Base-by-base conservation (phyloP, 2,113 vertebrate species). In the Raphicerus campestris region DNA sequence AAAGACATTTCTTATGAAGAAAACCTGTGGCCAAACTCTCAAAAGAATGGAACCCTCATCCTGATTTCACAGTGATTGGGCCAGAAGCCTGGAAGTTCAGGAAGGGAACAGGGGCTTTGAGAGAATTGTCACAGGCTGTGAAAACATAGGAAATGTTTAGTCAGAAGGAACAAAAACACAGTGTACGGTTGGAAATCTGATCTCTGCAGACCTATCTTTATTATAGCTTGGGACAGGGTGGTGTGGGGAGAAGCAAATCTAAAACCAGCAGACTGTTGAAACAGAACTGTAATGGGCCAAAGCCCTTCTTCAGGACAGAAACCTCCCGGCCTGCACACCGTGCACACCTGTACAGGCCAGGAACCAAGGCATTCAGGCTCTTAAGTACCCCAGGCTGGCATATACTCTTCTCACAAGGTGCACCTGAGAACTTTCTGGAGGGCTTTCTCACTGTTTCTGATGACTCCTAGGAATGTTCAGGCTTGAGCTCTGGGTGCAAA, bases 111-210 rank as follows among this genome's bases (percentile, higher is more conserved):
- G n/a, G 45, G 82, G 45, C 84, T 47, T 77, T 30, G 51, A 45
- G 3, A 17, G 39, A 61, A 24, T 45, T 47, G 42, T 92, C 93
- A n/a, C 28, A 22, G 92, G 80, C 90, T 22, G 53, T 26, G 84
- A 42, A 95, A 94, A 49, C 17, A 56, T 20, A 63, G 89, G 95
- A 73, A 78, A 32, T 63, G 61, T 87, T 96, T 49, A 85, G 24
- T 90, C 96, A 82, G 58, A 70, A 87, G 96, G 93, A 96, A 94
- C 1, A 22, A 66, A 96, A 94, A 88, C 94, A 89, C 24, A 60
- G 55, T 78, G 78, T 93, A 70, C n/a, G 2, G 63, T 30, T 70
- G 85, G 96, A 88, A 95, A 96, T 94, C 96, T 96, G 93, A 95
- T 94, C 96, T 87, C 87, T 0, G 2, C 7, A 47, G 55, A 56